These are phyloP conservation scores for Drosophila aldrichi DNA, from an alignment of 2,888 invertebrate species.

Conservation along the genomic window DNA sequence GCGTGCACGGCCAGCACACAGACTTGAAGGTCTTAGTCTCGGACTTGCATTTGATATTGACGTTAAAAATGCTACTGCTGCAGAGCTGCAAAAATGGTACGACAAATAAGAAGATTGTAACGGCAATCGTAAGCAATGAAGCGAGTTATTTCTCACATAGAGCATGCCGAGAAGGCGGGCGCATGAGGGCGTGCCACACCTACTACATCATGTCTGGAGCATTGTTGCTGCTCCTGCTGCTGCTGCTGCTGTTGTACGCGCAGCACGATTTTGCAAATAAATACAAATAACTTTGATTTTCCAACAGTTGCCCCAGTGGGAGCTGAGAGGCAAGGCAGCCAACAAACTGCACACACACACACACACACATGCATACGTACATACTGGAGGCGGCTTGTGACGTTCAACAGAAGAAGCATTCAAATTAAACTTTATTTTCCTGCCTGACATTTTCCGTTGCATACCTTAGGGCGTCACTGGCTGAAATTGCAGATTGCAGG, in stretches of 20 bases:
- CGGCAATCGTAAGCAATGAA: constrained; percentile 71
- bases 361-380: constrained; percentile 1
- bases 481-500: constrained; percentile 81
- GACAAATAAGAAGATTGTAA: constrained; percentile 71
- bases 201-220: constrained; percentile 48
- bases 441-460: constrained; percentile 59
- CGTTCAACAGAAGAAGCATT: constrained; percentile 71
- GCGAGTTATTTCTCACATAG: constrained; percentile 54
- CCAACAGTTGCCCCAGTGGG: constrained; percentile 53
- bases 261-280: constrained; percentile 78
- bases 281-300: constrained; percentile 80
- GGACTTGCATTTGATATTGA: constrained; percentile 70
- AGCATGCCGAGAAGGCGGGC: not conserved
- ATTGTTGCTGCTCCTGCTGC: constrained; percentile 36
- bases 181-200: constrained; percentile 9
- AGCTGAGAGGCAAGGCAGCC: constrained; percentile 23
- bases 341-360: constrained; percentile 34
- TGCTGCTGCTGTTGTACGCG: constrained; percentile 65
- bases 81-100: constrained; percentile 39
- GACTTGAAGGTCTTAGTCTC: constrained; percentile 34
- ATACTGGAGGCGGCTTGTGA: constrained; percentile 62
- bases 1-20: constrained; percentile 55
- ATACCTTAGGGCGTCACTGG: constrained; percentile 75
- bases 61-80: constrained; percentile 63
- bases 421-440: constrained; percentile 78